Conservation (phyloP, 2,113 vertebrate genomes). For the Vombatus ursinus region DNA sequence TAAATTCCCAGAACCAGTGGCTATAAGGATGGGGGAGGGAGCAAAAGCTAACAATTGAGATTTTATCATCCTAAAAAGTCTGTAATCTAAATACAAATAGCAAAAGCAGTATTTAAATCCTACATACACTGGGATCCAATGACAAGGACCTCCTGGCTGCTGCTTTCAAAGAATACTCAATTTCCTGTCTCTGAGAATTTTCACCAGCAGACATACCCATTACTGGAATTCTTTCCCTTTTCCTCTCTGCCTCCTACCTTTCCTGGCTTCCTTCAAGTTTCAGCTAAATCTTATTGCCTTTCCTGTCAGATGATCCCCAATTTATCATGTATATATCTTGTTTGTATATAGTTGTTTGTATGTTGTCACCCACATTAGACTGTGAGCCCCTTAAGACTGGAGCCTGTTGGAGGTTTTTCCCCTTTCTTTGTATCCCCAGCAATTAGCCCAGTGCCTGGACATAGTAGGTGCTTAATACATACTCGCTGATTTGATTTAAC, state of each 20-base stretch:
- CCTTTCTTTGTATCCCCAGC: neutral
- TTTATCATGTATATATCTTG: neutral
- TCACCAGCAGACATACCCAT: neutral
- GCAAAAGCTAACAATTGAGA: neutral
- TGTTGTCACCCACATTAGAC: neutral
- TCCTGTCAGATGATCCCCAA: neutral
- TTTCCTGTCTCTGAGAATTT: neutral
- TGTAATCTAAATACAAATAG: neutral
- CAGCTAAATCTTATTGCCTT: neutral
- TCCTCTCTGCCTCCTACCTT: neutral
- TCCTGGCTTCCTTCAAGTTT: neutral
- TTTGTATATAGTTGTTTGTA: neutral
- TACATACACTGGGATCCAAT: neutral
- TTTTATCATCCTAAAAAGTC: neutral
- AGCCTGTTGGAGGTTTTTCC: neutral
- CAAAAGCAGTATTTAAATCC: too few species aligned
- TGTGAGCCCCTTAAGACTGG: neutral
- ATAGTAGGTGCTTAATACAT: neutral
- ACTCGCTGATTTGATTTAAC: neutral
- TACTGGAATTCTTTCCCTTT: neutral
- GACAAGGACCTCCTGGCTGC: neutral
- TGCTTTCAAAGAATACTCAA: neutral
- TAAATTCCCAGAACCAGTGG: neutral
- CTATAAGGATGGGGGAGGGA: neutral
- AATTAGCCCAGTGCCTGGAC: neutral